Conservation (phyloP, 2,113 vertebrate species). For the Platichthys flesus region DNA sequence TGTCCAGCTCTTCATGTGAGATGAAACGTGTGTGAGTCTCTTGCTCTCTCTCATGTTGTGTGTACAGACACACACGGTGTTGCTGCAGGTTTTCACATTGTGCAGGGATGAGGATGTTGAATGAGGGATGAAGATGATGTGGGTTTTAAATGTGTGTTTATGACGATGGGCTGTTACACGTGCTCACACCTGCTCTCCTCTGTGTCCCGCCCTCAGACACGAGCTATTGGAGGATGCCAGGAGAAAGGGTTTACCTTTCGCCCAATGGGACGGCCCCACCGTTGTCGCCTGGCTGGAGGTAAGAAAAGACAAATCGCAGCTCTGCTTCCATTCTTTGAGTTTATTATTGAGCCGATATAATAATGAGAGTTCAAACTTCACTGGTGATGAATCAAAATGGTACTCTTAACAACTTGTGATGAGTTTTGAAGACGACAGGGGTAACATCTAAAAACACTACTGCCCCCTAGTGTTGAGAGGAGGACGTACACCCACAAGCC, state of each 20-base stretch:
- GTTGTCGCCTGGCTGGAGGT: slow-evolving; percentile 98
- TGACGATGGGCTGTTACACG: background rate
- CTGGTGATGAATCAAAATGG: background rate
- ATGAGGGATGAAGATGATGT: background rate
- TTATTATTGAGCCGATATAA: background rate
- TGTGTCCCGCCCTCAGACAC: slow-evolving; percentile 84
- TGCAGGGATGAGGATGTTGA: background rate
- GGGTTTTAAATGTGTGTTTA: slow-evolving; percentile 26
- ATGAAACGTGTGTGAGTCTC: background rate
- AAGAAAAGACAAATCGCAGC: background rate
- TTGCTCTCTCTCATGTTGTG: too few species aligned
- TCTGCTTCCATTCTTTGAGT: background rate
- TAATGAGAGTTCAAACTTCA: background rate
- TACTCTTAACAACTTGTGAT: background rate
- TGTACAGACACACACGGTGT: background rate
- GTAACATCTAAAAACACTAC: slow-evolving; percentile 9
- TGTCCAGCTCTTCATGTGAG: background rate
- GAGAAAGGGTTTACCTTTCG: slow-evolving; percentile 97
- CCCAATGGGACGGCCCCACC: slow-evolving; percentile 97
- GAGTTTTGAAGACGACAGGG: background rate
- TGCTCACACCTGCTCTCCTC: slow-evolving; percentile 44
- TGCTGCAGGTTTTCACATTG: slow-evolving; percentile 3
- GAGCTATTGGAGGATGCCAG: slow-evolving; percentile 98
- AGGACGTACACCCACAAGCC: background rate
- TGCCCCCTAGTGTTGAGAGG: slow-evolving; percentile 50